These are phyloP conservation scores for Coptodon rendalli DNA, from an alignment of 2,113 vertebrate genomes.

Conservation along the genomic window DNA sequence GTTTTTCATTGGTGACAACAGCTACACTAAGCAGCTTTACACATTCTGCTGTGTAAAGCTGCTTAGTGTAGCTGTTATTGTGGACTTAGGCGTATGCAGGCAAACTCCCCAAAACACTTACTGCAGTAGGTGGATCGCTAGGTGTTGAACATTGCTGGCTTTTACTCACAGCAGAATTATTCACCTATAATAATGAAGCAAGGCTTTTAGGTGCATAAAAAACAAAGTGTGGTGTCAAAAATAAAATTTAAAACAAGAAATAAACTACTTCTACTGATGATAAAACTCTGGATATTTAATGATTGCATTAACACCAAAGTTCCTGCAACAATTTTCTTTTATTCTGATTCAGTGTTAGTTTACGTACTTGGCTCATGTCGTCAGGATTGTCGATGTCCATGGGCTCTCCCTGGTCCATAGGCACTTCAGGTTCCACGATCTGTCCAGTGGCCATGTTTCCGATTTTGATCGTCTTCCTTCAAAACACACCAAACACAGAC, in stretches of 20 bases:
- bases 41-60: accelerated
- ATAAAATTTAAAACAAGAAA: too few species aligned
- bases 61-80: too few species aligned
- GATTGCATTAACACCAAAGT: accelerated
- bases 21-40: background rate
- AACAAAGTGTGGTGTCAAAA: too few species aligned
- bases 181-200: accelerated
- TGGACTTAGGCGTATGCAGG: too few species aligned
- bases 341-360: accelerated
- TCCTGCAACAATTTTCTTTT: too few species aligned
- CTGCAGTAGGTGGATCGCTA: accelerated
- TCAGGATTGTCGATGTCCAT: too few species aligned
- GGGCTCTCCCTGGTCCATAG: accelerated
- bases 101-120: too few species aligned
- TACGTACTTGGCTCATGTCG: accelerated
- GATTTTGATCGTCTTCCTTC: background rate
- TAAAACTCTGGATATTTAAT: accelerated
- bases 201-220: background rate
- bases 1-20: background rate
- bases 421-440: accelerated
- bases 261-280: too few species aligned
- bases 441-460: background rate
- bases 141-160: too few species aligned
- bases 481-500: background rate
- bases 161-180: too few species aligned